phyloP scores from a whole-genome alignment of 1,140 invertebrate species.

The Meloidogyne hapla region DNA sequence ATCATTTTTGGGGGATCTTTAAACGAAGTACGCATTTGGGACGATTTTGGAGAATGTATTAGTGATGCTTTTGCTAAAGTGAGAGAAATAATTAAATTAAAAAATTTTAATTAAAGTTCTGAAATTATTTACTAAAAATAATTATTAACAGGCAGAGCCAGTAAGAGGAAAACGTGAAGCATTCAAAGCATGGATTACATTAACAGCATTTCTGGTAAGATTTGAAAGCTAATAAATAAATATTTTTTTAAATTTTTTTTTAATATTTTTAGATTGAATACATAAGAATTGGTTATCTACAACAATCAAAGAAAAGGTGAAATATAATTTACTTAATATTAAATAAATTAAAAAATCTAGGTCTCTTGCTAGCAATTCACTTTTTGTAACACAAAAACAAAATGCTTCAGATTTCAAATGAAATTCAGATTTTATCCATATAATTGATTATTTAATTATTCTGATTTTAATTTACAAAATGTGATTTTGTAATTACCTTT shows the following conservation, averaged over 20 bases:
- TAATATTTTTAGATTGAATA: conserved; percentile 45
- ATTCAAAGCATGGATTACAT: conserved; percentile 46
- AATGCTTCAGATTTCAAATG: not conserved
- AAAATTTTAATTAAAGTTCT: too few species aligned
- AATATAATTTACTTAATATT: not conserved
- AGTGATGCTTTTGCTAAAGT: conserved; percentile 48
- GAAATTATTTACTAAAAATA: not conserved
- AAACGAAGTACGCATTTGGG: conserved; percentile 40
- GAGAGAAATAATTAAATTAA: too few species aligned
- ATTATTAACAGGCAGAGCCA: conserved; percentile 23
- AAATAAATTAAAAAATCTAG: not conserved
- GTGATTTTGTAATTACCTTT: too few species aligned
- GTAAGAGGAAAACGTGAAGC: conserved; percentile 53
- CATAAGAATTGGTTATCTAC: conserved; percentile 44
- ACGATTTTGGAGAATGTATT: conserved; percentile 47
- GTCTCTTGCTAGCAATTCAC: not conserved
- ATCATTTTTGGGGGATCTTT: conserved; percentile 32
- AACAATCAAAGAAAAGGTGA: conserved; percentile 46
- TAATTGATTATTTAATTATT: too few species aligned
- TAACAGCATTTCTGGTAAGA: conserved; percentile 51
- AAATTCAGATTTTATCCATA: too few species aligned
- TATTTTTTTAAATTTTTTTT: not conserved
- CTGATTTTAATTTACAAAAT: too few species aligned
- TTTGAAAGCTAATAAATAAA: not conserved
- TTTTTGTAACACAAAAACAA: not conserved